phyloP scores from a whole-genome alignment of 2,888 invertebrate species.

The Lacanobia wlatinum region DNA sequence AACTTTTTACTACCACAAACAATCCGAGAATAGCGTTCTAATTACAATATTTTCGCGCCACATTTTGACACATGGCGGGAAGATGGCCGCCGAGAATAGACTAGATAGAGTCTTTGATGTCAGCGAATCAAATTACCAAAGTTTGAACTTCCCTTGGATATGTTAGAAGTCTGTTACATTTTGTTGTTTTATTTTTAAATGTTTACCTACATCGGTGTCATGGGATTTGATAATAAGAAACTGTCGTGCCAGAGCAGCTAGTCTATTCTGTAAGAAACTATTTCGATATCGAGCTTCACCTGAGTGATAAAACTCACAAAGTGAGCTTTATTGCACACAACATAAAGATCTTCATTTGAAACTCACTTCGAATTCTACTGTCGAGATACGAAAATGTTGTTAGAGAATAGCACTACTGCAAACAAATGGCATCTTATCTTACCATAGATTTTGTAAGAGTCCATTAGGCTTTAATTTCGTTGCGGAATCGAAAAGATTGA shows the following conservation, averaged over 20 bases:
- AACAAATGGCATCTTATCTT: not conserved
- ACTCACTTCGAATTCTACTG: too few relatives aligned
- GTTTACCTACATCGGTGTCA: slow-evolving; percentile 14
- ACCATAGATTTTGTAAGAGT: not conserved
- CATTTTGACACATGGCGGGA: slow-evolving; percentile 73
- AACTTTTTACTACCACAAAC: slow-evolving; percentile 51
- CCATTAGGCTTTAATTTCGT: too few relatives aligned
- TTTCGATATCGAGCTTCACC: too few relatives aligned
- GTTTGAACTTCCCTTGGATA: slow-evolving; percentile 72
- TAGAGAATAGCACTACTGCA: too few relatives aligned
- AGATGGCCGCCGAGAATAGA: slow-evolving; percentile 74
- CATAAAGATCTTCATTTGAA: too few relatives aligned
- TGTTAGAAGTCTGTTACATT: slow-evolving; percentile 67
- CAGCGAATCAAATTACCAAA: slow-evolving; percentile 86
- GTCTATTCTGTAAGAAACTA: too few relatives aligned
- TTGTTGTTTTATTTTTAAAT: slow-evolving; percentile 50
- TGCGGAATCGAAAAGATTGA: too few relatives aligned
- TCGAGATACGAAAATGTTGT: too few relatives aligned
- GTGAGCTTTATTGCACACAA: too few relatives aligned
- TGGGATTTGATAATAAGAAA: slow-evolving; percentile 24
- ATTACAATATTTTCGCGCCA: slow-evolving; percentile 73
- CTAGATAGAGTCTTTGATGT: slow-evolving; percentile 81
- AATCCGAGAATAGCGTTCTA: slow-evolving; percentile 58
- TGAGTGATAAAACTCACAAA: too few relatives aligned
- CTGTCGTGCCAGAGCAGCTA: not conserved